phyloP scores from a whole-genome alignment of 2,888 invertebrate species.

The Maniola hyperantus region DNA sequence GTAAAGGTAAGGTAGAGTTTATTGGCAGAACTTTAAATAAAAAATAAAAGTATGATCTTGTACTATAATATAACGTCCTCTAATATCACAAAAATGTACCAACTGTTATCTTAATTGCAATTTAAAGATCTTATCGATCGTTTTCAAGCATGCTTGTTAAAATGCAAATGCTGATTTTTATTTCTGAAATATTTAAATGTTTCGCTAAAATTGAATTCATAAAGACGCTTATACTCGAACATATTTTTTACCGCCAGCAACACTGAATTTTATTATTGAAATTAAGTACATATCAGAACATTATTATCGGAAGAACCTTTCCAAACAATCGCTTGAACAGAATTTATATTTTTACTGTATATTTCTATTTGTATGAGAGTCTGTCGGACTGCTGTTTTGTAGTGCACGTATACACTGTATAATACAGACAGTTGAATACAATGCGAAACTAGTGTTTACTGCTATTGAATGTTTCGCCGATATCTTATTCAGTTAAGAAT shows the following conservation, averaged over 20 bases:
- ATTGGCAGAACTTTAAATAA: no score
- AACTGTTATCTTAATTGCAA: constrained; percentile 12
- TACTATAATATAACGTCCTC: neutral
- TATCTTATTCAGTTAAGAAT: no score
- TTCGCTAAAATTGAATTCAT: constrained; percentile 6
- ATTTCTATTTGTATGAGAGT: neutral
- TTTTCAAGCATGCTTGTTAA: constrained; percentile 11
- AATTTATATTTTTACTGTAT: neutral
- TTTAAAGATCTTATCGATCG: constrained; percentile 16
- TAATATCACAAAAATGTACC: constrained; percentile 1
- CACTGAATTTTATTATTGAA: neutral
- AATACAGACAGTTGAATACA: neutral
- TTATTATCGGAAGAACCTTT: neutral
- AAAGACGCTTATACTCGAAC: neutral
- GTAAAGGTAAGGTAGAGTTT: no score
- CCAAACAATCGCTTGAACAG: neutral
- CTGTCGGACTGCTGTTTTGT: neutral
- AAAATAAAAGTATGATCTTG: no score
- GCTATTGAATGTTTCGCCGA: neutral
- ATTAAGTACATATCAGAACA: neutral
- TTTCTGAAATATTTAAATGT: constrained; percentile 7
- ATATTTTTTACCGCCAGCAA: neutral
- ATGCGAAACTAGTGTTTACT: neutral
- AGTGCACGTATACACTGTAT: neutral
- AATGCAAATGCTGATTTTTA: constrained; percentile 12